Conservation (phyloP, 2,797 vertebrate species). For the Buphagus erythrorhynchus region DNA sequence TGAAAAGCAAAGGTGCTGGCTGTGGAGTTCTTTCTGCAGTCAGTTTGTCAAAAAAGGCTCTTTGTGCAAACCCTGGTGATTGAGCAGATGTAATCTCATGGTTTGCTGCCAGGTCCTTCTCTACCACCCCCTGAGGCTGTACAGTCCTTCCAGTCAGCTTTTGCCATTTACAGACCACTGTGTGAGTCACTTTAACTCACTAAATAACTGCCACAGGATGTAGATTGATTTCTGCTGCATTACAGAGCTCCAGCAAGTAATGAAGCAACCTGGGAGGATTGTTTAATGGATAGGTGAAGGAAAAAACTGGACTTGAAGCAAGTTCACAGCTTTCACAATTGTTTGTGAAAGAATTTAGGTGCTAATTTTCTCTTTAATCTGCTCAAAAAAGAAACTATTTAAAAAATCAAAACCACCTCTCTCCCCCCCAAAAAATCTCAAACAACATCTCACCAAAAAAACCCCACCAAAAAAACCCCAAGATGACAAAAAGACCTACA, state of each 20-base stretch:
- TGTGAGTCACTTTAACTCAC: neutral
- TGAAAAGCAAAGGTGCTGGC: neutral
- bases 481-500: accelerated
- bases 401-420: neutral
- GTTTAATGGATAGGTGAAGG: neutral
- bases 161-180: neutral
- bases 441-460: neutral
- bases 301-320: neutral
- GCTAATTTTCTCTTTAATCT: neutral
- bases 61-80: neutral
- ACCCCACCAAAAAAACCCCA: accelerated
- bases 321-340: neutral
- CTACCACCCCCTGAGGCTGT: neutral
- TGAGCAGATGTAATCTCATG: neutral
- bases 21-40: neutral
- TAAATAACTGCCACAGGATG: neutral
- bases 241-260: neutral
- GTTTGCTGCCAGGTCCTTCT: neutral
- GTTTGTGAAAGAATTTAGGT: neutral
- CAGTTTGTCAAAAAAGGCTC: neutral
- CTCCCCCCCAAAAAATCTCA: neutral
- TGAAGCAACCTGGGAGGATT: neutral
- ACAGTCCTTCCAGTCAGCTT: neutral
- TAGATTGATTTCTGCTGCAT: neutral
- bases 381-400: too few species aligned